Conservation (phyloP, 2,888 invertebrate species). For the Melinaea menophilus region DNA sequence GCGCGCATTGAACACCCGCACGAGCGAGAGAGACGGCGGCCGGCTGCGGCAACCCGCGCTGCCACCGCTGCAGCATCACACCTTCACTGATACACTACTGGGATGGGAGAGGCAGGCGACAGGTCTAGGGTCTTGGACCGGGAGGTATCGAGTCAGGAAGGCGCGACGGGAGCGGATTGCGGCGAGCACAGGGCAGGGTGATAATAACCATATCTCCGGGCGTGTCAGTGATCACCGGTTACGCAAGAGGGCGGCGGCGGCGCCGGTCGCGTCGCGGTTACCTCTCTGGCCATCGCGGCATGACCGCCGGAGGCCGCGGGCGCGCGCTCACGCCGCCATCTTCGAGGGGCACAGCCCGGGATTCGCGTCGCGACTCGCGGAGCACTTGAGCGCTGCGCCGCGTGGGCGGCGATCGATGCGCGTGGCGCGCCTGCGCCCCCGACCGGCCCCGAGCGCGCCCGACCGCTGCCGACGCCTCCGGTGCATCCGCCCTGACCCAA, state of each 20-base stretch:
- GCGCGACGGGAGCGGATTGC: conserved; percentile 28
- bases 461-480: conserved; percentile 47
- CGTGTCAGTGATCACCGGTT: conserved; percentile 54
- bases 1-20: conserved; percentile 35
- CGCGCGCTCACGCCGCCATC: conserved; percentile 77
- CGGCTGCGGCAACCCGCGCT: conserved; percentile 53
- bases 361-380: conserved; percentile 69
- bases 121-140: conserved; percentile 15
- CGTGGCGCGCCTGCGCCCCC: conserved; percentile 65
- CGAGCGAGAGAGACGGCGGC: conserved; percentile 55
- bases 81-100: conserved; percentile 27
- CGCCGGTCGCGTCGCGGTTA: conserved; percentile 67
- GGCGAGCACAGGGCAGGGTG: conserved; percentile 32
- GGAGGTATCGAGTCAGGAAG: conserved; percentile 18
- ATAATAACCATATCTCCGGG: conserved; percentile 50
- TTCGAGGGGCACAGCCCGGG: conserved; percentile 69
- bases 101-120: conserved; percentile 22
- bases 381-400: conserved; percentile 60
- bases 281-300: conserved; percentile 87
- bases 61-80: conserved; percentile 27
- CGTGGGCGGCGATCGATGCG: conserved; percentile 52
- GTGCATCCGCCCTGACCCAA: conserved; percentile 67
- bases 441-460: conserved; percentile 49
- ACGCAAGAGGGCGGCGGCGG: conserved; percentile 55
- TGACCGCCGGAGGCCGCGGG: conserved; percentile 80